These are phyloP conservation scores for Salvelinus alpinus DNA, from an alignment of 2,113 vertebrate species.

Conservation along the genomic window DNA sequence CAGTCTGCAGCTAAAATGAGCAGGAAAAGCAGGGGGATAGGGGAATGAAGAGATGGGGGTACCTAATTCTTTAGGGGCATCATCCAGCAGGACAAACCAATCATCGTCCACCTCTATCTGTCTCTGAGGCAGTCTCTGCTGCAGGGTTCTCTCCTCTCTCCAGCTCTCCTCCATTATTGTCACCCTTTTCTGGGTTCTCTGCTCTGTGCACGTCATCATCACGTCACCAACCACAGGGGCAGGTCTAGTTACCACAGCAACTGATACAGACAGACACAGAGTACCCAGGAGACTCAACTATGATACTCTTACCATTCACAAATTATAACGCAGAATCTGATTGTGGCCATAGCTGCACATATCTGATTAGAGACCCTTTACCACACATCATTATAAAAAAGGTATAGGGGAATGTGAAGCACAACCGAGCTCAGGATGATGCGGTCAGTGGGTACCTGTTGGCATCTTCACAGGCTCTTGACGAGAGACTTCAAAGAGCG, in stretches of 20 bases:
- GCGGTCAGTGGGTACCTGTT: not conserved
- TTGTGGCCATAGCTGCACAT: too few species aligned
- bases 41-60: conserved; percentile 15
- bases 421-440: not conserved
- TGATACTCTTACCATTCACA: too few species aligned
- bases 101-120: conserved; percentile 56
- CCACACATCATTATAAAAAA: not conserved
- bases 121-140: conserved; percentile 31
- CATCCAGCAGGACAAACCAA: conserved; percentile 56
- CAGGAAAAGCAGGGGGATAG: not conserved
- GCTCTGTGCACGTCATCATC: conserved; percentile 27
- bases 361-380: too few species aligned
- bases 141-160: conserved; percentile 17
- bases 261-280: conserved; percentile 33
- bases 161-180: conserved; percentile 22
- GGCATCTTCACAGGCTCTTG: conserved; percentile 1
- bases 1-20: not conserved
- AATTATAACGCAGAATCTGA: not conserved
- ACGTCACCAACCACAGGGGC: conserved; percentile 26
- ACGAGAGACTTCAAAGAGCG: not conserved
- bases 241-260: conserved; percentile 21
- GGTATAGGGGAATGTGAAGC: not conserved
- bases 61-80: conserved; percentile 59
- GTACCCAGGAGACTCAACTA: not conserved
- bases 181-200: conserved; percentile 30